Evolutionary conservation across 2,888 invertebrate species (phyloP).

Genomic region (Labia minor): DNA sequence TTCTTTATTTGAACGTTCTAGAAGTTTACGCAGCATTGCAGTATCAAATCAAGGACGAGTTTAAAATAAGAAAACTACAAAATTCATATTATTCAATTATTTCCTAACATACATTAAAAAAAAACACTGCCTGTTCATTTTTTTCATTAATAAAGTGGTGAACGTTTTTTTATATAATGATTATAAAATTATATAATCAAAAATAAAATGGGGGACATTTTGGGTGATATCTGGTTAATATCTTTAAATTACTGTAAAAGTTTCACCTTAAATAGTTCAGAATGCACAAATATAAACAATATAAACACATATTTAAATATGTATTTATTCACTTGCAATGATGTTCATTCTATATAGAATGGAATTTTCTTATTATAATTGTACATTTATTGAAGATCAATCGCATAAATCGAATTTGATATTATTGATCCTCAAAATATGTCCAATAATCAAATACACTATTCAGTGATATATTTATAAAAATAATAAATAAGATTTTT

Average conservation of each 20-base stretch:
- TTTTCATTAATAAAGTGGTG: neutral
- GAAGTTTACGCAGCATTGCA: conserved; percentile 53
- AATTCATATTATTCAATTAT: neutral
- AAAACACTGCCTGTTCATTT: neutral
- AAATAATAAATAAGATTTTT: neutral
- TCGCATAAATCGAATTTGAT: neutral
- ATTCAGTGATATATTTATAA: neutral
- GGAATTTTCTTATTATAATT: neutral
- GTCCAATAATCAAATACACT: neutral
- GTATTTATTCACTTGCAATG: neutral
- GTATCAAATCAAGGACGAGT: conserved; percentile 21
- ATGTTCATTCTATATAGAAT: neutral
- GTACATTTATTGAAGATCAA: neutral
- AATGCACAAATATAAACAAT: neutral
- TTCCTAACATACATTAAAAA: too few relatives aligned
- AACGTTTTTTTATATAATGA: neutral
- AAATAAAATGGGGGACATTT: neutral
- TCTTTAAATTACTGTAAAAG: too few relatives aligned
- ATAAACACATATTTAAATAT: neutral
- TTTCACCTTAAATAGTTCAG: too few relatives aligned
- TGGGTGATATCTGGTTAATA: neutral
- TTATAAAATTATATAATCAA: neutral
- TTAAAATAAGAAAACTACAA: neutral
- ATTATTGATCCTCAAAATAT: neutral
- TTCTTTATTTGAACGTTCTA: conserved; percentile 65